These are phyloP conservation scores for Idaea aversata DNA, from an alignment of 2,888 invertebrate species.

Conservation along the genomic window DNA sequence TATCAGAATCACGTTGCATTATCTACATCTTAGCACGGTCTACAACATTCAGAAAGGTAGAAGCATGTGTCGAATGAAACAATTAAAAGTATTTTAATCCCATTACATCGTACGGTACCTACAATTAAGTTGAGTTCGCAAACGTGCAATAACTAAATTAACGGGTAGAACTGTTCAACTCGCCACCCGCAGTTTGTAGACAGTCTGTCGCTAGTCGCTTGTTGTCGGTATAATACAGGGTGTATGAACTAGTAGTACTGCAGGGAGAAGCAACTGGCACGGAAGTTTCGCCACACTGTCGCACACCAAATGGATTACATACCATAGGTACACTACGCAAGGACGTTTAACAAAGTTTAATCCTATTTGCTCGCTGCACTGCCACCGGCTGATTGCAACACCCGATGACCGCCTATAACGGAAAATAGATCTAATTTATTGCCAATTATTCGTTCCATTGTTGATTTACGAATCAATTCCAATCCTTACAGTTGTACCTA, in stretches of 20 bases:
- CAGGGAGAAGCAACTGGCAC: constrained; percentile 10
- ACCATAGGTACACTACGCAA: constrained; percentile 42
- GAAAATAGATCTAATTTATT: constrained; percentile 60
- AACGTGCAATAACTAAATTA: constrained; percentile 54
- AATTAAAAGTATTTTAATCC: constrained; percentile 43
- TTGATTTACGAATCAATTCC: constrained; percentile 47
- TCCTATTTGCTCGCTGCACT: constrained; percentile 64
- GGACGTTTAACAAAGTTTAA: constrained; percentile 76
- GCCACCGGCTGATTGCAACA: constrained; percentile 62
- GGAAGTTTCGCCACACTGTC: constrained; percentile 61
- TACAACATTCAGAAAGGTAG: constrained; percentile 17
- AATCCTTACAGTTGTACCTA: constrained; percentile 12
- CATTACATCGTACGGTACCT: constrained; percentile 34
- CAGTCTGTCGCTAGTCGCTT: background rate
- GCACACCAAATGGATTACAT: constrained; percentile 66
- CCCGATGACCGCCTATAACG: constrained; percentile 38
- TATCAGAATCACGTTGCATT: constrained; percentile 23
- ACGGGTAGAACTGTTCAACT: constrained; percentile 52
- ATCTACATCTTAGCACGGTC: constrained; percentile 14
- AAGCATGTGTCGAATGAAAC: constrained; percentile 35
- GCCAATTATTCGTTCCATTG: constrained; percentile 26
- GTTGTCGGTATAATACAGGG: constrained; percentile 16
- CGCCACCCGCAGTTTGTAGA: constrained; percentile 45
- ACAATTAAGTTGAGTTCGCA: constrained; percentile 41
- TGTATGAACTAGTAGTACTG: constrained; percentile 16